Base-by-base conservation (phyloP, 2,888 invertebrate genomes). In the Pristionchus fissidentatus region DNA sequence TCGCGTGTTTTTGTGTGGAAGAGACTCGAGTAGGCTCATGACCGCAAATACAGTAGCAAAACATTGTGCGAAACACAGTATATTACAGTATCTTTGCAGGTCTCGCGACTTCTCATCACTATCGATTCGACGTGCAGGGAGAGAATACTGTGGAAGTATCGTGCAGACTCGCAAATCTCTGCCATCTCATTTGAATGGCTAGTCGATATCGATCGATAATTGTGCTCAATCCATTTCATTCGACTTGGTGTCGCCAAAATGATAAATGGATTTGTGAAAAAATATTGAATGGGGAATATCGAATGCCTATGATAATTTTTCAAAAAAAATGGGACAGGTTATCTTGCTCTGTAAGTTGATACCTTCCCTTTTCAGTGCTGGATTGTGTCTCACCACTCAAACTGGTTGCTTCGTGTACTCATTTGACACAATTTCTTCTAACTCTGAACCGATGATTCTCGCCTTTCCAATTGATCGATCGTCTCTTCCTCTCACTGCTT, bases 391-490 rank as follows among this genome's bases (percentile, higher is more conserved):
- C 1, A 77, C 75, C 1, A 77, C 46, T 2, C 75, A 77, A 19
- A n/a, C 75, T 22, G 75, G 75, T 4, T 77, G 75, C 32, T 77
- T 49, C 35, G 75, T 77, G 3, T 32, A 49, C 32, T 49, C 75
- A 32, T 70, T 70, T 26, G 70, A 41, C 22, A n/a, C n/a, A n/a
- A 49, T 49, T 19, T 46, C 46, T 32, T 49, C 75, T 2, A 19
- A 22, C 4, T 19, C 7, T 4, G 19, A 46, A 32, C 49, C 32
- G 32, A 46, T 49, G 1, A 49, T 49, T 41, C 75, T 77, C 32
- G 75, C 75, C 35, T 77, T 77, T 7, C 49, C 75, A 22, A 49
- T 77, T 32, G 75, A 77, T 49, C 49, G 49, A 32, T 22, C 75
- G 2, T 32, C 49, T 3, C 49, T 77, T 0, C 75, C 46, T 2